Conservation (phyloP, 2,888 invertebrate genomes). For the Lasioglossum villosulum region DNA sequence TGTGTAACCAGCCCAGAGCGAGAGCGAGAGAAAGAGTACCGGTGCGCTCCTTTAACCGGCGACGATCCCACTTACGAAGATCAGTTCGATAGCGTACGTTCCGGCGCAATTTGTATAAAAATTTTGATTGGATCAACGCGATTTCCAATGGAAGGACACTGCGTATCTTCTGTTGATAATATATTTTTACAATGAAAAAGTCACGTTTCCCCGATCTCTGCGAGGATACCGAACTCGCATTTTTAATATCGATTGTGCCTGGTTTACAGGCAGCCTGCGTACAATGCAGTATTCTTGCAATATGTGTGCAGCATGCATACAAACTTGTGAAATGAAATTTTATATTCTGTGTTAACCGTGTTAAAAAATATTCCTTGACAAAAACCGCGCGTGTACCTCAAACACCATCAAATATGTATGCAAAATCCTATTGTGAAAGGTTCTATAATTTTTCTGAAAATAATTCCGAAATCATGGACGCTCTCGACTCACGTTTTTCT, state of each 20-base stretch:
- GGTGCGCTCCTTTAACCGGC: slow-evolving; percentile 26
- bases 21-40: neutral
- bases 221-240: neutral
- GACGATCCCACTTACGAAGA: slow-evolving; percentile 36
- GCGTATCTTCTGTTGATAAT: neutral
- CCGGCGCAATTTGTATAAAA: neutral
- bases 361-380: too few relatives aligned
- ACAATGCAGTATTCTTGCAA: neutral
- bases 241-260: neutral
- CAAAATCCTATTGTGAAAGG: too few relatives aligned
- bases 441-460: too few relatives aligned
- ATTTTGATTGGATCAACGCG: neutral
- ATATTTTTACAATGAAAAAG: neutral
- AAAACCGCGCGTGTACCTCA: too few relatives aligned
- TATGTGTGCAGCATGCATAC: neutral
- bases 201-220: neutral
- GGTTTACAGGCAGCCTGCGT: neutral
- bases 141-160: neutral
- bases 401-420: too few relatives aligned
- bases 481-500: too few relatives aligned
- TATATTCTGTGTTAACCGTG: too few relatives aligned
- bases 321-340: too few relatives aligned
- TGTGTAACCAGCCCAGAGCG: slow-evolving; percentile 1
- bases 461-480: too few relatives aligned
- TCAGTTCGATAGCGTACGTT: slow-evolving; percentile 49